Percentiles rank a stretch among this genome's conserved stretches.
Conservation (phyloP, 2,888 invertebrate species). For the Metallyticus violacea region DNA sequence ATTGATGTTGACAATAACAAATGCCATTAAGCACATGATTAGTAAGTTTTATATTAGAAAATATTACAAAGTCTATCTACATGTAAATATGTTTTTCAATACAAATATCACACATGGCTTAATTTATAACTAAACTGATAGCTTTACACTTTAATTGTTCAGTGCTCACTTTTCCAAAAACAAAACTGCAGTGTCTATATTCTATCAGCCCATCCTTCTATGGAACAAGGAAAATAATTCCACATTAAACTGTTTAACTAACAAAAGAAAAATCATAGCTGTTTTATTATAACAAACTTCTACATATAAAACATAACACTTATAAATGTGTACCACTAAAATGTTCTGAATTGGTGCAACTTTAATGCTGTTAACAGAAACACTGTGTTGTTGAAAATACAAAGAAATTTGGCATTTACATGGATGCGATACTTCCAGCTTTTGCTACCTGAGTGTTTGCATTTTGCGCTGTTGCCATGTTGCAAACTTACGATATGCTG, state of each 20-base stretch:
- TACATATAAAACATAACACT: neutral
- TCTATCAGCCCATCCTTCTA: neutral
- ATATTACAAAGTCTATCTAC: neutral
- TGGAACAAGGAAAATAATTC: neutral
- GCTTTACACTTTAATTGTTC: neutral
- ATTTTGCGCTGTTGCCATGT: conserved; percentile 72
- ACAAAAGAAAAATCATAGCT: neutral
- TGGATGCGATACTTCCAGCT: neutral
- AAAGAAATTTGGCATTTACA: neutral
- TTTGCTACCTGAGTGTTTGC: conserved; percentile 29
- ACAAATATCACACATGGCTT: neutral
- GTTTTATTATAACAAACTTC: neutral
- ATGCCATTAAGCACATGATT: too few relatives aligned
- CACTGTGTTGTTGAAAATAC: neutral
- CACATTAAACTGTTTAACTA: neutral
- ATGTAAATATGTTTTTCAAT: neutral
- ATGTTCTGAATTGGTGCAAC: neutral
- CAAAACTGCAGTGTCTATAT: neutral
- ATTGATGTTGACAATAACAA: too few relatives aligned
- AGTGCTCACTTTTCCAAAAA: neutral
- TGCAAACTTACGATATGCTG: conserved; percentile 81
- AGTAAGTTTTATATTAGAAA: neutral
- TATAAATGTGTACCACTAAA: neutral
- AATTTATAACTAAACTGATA: neutral
- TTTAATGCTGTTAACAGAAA: neutral